Evolutionary conservation across 2,797 vertebrate species (phyloP).

Genomic region (Synaphobranchus kaupii): DNA sequence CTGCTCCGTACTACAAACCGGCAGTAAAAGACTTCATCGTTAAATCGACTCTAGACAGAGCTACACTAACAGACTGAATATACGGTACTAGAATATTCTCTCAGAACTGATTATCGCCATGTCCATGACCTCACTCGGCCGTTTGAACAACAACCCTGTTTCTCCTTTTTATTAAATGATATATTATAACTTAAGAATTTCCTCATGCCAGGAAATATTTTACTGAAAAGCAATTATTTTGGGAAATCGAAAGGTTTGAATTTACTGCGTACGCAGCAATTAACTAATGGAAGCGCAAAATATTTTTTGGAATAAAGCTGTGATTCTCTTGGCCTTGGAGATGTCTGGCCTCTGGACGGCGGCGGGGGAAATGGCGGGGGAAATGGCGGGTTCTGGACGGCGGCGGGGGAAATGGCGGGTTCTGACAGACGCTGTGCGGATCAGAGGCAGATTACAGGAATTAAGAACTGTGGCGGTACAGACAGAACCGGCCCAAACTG

Average conservation of each 20-base stretch:
- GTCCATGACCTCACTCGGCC: too few species aligned
- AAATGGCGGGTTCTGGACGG: background rate
- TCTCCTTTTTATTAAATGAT: background rate
- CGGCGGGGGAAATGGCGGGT: background rate
- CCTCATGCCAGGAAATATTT: background rate
- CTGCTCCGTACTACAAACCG: too few species aligned
- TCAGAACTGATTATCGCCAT: too few species aligned
- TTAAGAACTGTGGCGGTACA: too few species aligned
- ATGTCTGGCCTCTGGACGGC: background rate
- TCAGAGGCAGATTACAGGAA: too few species aligned
- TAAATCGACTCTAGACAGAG: too few species aligned
- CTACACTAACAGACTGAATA: too few species aligned
- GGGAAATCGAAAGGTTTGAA: background rate
- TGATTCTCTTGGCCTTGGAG: background rate
- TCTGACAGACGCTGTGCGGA: background rate
- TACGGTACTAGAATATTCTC: too few species aligned
- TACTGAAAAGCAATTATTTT: background rate
- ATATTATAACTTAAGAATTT: background rate
- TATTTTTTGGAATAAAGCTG: background rate
- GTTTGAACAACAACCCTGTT: too few species aligned
- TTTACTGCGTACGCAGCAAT: background rate
- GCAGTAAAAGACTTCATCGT: too few species aligned
- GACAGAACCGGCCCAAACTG: too few species aligned
- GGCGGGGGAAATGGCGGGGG: background rate
- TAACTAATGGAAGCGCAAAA: background rate